Evolutionary conservation across 2,797 vertebrate genomes (phyloP), one percentile per base, ranked within the genome.

Genomic region (Sebastes matsubarae): DNA sequence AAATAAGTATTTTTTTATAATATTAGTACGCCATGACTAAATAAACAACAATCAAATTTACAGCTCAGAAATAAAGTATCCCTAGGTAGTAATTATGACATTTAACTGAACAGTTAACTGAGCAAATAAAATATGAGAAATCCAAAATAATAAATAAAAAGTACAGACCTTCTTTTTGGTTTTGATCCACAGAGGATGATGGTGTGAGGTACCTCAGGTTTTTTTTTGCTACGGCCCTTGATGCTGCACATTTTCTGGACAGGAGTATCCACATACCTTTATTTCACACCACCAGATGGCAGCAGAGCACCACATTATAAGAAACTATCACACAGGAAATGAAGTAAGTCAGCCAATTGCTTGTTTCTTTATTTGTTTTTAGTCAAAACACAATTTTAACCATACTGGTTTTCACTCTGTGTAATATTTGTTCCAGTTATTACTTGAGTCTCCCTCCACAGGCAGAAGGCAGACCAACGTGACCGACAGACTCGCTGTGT

Each of bases 281-380:
- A 29, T 52, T 34, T 66, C 32, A 2, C 4, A n/a, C 84, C 94
- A 88, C 78, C n/a, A 94, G 94, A 68, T 91, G 93, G 87, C 85
- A 83, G n/a, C 70, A 90, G 65, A 85, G 61, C 34, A 57, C 74
- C 72, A 80, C 24, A 42, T 8, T 67, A 50, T 9, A 25, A 61
- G 60, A 79, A 64, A 54, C 6, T 11, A 52, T 52, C 63, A 87
- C 13, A 60, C 22, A 83, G 29, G 30, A 73, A 84, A 68, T 11
- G 9, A 87, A 64, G 57, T 29, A 63, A 68, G n/a, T 75, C 80
- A 72, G 75, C 88, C 88, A 88, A 80, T 94, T 88, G 84, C 63
- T 92, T 85, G 81, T 91, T 93, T 95, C 80, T 95, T 95, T 95
- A 95, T 94, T 96, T 89, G 90, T 90, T 94, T 46, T 87, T 90